phyloP scores from a whole-genome alignment of 1,140 invertebrate genomes.

The Diorhabda elongata region DNA sequence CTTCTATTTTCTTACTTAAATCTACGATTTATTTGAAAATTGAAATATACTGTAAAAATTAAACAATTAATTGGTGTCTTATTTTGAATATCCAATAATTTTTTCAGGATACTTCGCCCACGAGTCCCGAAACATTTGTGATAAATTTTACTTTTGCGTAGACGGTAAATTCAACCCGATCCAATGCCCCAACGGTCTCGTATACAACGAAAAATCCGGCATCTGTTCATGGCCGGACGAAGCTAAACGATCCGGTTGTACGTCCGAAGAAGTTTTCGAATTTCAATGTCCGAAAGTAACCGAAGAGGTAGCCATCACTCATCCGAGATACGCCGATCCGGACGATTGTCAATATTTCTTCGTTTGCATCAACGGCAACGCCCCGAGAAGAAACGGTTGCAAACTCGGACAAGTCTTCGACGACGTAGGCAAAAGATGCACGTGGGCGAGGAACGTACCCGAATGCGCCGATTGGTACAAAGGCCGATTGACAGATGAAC shows the following conservation, averaged over 20 bases:
- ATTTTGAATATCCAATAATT: background rate
- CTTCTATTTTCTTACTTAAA: too few species aligned
- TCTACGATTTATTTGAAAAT: too few species aligned
- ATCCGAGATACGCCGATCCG: slow-evolving; percentile 82
- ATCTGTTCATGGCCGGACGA: slow-evolving; percentile 91
- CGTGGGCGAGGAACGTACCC: slow-evolving; percentile 83
- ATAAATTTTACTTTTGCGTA: slow-evolving; percentile 88
- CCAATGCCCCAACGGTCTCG: slow-evolving; percentile 79
- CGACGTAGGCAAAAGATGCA: slow-evolving; percentile 74
- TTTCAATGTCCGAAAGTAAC: slow-evolving; percentile 80
- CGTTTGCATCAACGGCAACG: slow-evolving; percentile 82
- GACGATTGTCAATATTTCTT: slow-evolving; percentile 90
- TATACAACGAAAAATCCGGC: slow-evolving; percentile 83
- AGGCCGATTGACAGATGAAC: slow-evolving; percentile 72
- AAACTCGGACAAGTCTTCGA: slow-evolving; percentile 89
- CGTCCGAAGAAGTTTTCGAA: slow-evolving; percentile 77
- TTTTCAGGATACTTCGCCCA: slow-evolving; percentile 69
- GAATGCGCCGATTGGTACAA: slow-evolving; percentile 90
- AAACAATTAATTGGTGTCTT: background rate
- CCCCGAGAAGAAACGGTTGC: slow-evolving; percentile 78
- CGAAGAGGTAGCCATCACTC: slow-evolving; percentile 65
- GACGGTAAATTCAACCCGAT: slow-evolving; percentile 87
- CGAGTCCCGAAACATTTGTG: slow-evolving; percentile 72
- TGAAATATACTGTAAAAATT: too few species aligned
- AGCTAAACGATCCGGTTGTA: slow-evolving; percentile 79